Base-by-base conservation (phyloP, 2,113 vertebrate species). In the Holacanthus passer region DNA sequence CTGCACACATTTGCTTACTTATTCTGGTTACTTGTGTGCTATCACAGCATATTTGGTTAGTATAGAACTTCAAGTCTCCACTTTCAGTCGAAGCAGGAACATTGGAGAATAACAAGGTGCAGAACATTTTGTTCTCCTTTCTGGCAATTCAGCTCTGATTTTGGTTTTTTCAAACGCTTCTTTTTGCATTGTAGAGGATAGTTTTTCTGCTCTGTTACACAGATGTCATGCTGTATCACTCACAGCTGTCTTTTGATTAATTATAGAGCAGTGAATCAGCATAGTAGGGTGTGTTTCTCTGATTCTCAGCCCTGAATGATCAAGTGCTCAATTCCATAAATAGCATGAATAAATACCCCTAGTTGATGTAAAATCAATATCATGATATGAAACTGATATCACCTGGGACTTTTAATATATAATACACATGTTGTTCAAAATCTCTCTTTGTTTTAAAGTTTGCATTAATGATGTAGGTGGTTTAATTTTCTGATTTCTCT, bases 91-190 rank as follows among this genome's bases (percentile, higher is more conserved):
- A 10, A 32, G 45, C 67, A 2, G 77, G 6, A 41, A 29, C 8
- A 47, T 47, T 5, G 11, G 7, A 65, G 11, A n/a, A 13, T 4
- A 11, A 31, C 32, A 31, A 2, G 29, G 6, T 9, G 37, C 20
- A 64, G 43, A 22, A 75, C 64, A 82, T 59, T 60, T 56, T 82
- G 39, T 77, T 71, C 63, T 73, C 2, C 39, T 62, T 79, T 73
- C 19, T 52, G 1, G 17, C 7, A 10, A 37, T 22, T 32, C 11
- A 4, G 8, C 8, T 16, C 5, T 16, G 5, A 19, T 76, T 32
- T 62, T 53, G 68, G 19, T 1, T 4, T 13, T 56, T 55, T 59
- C 19, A 12, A 10, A 16, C 2, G 8, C 1, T 2, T n/a, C 8
- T 37, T 76, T 20, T 14, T 20, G 20, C 17, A 55, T 39, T 7